A percentile compares a stretch with the other conserved stretches of the same genome.
Conservation (phyloP, 2,113 vertebrate species). For the Coptodon rendalli region DNA sequence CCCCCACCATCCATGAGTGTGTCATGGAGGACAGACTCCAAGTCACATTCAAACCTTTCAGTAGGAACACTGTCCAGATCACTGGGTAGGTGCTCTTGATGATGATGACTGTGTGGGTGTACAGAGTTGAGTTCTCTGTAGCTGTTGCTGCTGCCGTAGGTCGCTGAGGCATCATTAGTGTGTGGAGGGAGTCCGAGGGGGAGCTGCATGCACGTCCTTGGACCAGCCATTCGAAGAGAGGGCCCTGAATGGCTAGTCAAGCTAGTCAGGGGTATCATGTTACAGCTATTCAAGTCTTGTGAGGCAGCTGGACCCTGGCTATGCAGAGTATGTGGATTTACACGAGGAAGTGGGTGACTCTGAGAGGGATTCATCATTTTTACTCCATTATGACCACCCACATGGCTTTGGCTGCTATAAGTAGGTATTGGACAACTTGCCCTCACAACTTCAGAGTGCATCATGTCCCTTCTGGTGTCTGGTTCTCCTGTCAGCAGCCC, state of each 20-base stretch:
- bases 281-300: slow-evolving; percentile 79
- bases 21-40: slow-evolving; percentile 95
- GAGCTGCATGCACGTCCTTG: slow-evolving; percentile 81
- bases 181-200: slow-evolving; percentile 78
- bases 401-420: slow-evolving; percentile 56
- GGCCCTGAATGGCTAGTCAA: slow-evolving; percentile 72
- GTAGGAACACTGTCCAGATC: slow-evolving; percentile 96
- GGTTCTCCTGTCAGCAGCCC: slow-evolving; percentile 86
- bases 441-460: slow-evolving; percentile 73
- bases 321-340: slow-evolving; percentile 75
- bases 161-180: slow-evolving; percentile 62
- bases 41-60: slow-evolving; percentile 94
- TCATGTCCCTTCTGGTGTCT: slow-evolving; percentile 75
- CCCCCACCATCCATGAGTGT: slow-evolving; percentile 95
- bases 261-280: slow-evolving; percentile 75
- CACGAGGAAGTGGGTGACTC: slow-evolving; percentile 28
- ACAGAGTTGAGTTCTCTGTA: slow-evolving; percentile 75
- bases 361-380: slow-evolving; percentile 78
- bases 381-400: slow-evolving; percentile 63
- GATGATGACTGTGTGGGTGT: slow-evolving; percentile 66
- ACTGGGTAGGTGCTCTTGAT: slow-evolving; percentile 92
- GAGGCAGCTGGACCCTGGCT: slow-evolving; percentile 66
- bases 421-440: slow-evolving; percentile 46
- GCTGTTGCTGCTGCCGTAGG: slow-evolving; percentile 75
- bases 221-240: slow-evolving; percentile 72